Evolutionary conservation across 2,888 invertebrate genomes (phyloP).

Genomic region (Latheticus oryzae): DNA sequence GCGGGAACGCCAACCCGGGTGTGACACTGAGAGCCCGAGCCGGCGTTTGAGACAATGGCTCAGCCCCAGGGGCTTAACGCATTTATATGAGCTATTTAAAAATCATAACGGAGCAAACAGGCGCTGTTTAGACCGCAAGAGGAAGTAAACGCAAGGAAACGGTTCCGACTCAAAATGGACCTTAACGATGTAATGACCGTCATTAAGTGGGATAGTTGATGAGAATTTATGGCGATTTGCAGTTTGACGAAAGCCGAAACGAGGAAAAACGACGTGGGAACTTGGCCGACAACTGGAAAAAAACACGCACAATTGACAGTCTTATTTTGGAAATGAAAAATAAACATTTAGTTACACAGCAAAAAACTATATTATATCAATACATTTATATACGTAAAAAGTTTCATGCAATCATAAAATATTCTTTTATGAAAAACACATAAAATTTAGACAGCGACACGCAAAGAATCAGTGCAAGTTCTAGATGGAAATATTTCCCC

Average conservation of each 20-base stretch:
- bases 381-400: too few species aligned
- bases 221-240: conserved; percentile 13
- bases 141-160: conserved; percentile 14
- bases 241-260: conserved; percentile 8
- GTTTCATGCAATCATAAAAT: too few species aligned
- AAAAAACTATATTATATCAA: too few species aligned
- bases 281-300: too few species aligned
- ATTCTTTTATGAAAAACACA: too few species aligned
- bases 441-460: too few species aligned
- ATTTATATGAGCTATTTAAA: conserved; percentile 27
- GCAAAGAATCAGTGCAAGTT: too few species aligned
- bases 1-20: conserved; percentile 49
- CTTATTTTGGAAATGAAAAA: too few species aligned
- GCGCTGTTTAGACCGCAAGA: conserved; percentile 8
- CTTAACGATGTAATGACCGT: conserved; percentile 31
- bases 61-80: conserved; percentile 44
- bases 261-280: too few species aligned
- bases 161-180: conserved; percentile 10
- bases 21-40: conserved; percentile 47
- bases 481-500: too few species aligned
- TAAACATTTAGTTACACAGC: too few species aligned
- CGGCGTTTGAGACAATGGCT: conserved; percentile 47
- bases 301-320: too few species aligned
- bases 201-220: conserved; percentile 20
- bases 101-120: conserved; percentile 28